Percentiles rank a stretch among this genome's conserved stretches.
Evolutionary conservation across 1,140 invertebrate genomes (phyloP).

Genomic region (Mya arenaria): DNA sequence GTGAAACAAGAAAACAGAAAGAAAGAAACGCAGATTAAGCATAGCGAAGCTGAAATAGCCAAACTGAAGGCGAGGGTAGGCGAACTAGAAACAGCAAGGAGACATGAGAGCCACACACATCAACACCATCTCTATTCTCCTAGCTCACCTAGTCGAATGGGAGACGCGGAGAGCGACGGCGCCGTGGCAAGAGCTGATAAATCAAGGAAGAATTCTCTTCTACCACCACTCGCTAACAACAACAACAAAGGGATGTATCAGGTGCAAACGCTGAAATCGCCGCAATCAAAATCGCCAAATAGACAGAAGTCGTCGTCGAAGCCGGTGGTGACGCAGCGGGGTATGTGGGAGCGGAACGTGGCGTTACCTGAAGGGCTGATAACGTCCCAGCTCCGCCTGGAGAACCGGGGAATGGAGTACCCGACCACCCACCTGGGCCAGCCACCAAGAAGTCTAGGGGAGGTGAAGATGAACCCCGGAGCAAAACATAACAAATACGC

Average conservation of each 20-base stretch:
- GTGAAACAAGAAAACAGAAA: constrained; percentile 49
- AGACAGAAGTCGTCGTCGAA: not conserved
- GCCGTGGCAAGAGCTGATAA: not conserved
- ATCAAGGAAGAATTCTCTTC: not conserved
- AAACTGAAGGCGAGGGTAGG: constrained; percentile 42
- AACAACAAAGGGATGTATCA: not conserved
- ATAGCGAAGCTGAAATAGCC: constrained; percentile 21
- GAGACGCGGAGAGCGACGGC: constrained; percentile 10
- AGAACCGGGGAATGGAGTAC: not conserved
- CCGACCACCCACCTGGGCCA: not conserved
- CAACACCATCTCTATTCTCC: not conserved
- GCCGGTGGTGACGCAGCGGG: not conserved
- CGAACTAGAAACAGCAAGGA: constrained; percentile 12
- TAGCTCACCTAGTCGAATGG: not conserved
- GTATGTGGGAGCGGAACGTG: not conserved
- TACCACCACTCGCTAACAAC: constrained; percentile 1
- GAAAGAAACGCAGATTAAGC: constrained; percentile 48
- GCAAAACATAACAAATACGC: constrained; percentile 26
- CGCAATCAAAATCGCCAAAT: not conserved
- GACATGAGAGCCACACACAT: not conserved
- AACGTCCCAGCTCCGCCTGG: constrained; percentile 34
- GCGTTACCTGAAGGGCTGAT: constrained; percentile 21
- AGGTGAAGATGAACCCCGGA: constrained; percentile 33
- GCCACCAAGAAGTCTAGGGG: constrained; percentile 19
- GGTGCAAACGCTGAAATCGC: not conserved